Conservation (phyloP, 2,113 vertebrate species). For the Zosterops lateralis region DNA sequence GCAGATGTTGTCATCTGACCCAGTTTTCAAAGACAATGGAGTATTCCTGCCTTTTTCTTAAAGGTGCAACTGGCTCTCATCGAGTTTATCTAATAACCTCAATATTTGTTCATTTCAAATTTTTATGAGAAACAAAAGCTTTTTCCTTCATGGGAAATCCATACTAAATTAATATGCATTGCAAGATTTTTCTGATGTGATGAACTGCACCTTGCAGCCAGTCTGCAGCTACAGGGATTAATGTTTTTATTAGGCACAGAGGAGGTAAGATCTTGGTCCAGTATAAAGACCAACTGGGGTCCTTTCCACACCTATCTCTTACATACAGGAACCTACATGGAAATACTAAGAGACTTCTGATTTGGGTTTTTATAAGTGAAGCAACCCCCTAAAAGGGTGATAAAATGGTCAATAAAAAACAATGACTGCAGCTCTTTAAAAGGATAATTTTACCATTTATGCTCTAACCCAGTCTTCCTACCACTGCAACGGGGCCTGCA, state of each 20-base stretch:
- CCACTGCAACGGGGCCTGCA: rapidly evolving
- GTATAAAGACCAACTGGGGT: neutral
- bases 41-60: neutral
- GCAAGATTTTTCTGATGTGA: neutral
- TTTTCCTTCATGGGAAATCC: neutral
- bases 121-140: neutral
- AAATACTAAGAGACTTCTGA: neutral
- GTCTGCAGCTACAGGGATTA: neutral
- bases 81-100: neutral
- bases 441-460: neutral
- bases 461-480: neutral
- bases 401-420: neutral
- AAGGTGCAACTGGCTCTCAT: neutral
- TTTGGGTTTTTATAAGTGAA: neutral
- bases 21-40: neutral
- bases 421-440: neutral
- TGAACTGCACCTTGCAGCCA: neutral
- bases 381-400: rapidly evolving
- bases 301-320: neutral
- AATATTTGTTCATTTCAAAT: neutral
- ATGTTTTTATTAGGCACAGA: neutral
- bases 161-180: neutral
- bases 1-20: rapidly evolving
- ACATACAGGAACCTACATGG: neutral
- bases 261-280: neutral